These are phyloP conservation scores for Tangara arthus DNA, from an alignment of 2,797 vertebrate genomes.

Conservation along the genomic window DNA sequence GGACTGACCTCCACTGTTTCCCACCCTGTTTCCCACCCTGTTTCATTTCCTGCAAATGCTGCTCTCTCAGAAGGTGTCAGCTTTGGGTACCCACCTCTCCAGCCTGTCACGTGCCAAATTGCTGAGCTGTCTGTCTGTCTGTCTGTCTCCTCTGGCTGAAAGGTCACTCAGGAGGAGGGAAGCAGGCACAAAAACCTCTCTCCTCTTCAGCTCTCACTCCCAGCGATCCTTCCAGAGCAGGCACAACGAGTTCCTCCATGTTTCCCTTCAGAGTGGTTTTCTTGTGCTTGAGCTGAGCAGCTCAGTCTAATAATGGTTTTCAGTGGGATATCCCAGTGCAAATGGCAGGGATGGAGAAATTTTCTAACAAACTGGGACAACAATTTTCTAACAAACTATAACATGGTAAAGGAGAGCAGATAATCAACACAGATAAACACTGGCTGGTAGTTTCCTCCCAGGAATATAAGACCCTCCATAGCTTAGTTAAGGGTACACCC, in stretches of 20 bases:
- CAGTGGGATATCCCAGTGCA: background rate
- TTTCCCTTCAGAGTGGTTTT: background rate
- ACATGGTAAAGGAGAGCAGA: background rate
- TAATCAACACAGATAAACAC: background rate
- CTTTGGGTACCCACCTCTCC: background rate
- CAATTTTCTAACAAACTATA: background rate
- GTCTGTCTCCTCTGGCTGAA: fast-evolving
- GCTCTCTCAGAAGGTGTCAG: background rate
- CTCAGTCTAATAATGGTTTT: background rate
- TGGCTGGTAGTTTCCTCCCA: background rate
- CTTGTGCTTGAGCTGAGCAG: fast-evolving
- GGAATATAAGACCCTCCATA: background rate
- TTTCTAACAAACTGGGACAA: background rate
- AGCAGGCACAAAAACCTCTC: background rate
- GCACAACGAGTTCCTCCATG: background rate
- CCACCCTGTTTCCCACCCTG: background rate
- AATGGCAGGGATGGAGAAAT: background rate
- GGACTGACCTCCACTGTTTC: background rate
- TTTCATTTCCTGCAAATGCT: background rate
- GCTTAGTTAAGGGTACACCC: background rate
- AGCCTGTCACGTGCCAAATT: background rate
- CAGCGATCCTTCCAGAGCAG: background rate
- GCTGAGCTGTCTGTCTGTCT: background rate
- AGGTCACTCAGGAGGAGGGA: background rate
- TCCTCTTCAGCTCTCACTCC: background rate